Percentiles rank a stretch among this genome's conserved stretches.
Conservation (phyloP, 1,140 invertebrate genomes). For the Drosophila teissieri region DNA sequence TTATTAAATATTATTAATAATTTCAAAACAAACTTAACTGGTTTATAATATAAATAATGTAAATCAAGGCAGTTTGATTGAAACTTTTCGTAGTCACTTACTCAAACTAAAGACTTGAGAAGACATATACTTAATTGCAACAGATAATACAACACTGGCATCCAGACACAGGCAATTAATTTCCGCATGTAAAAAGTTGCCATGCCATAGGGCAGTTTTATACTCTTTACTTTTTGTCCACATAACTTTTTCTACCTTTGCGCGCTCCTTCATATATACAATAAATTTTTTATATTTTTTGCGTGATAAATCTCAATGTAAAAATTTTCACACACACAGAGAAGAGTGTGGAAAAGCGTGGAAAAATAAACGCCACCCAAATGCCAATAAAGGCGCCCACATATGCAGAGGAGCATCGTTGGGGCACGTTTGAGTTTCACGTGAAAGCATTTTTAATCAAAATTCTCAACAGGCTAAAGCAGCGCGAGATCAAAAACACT, state of each 20-base stretch:
- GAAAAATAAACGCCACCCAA: constrained; percentile 33
- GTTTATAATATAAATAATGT: no score
- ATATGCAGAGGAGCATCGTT: constrained; percentile 33
- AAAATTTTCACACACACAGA: constrained; percentile 63
- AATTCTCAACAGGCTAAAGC: constrained; percentile 82
- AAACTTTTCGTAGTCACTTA: no score
- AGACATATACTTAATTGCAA: constrained; percentile 1
- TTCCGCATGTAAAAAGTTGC: constrained; percentile 3
- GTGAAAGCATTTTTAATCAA: constrained; percentile 83
- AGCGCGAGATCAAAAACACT: constrained; percentile 81
- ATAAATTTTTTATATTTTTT: constrained; percentile 42
- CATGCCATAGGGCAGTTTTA: constrained; percentile 2
- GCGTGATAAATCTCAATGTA: constrained; percentile 79
- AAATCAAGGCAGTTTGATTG: no score
- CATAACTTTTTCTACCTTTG: constrained; percentile 20
- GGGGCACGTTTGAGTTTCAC: constrained; percentile 75
- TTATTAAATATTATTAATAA: neutral
- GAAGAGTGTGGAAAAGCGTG: constrained; percentile 9
- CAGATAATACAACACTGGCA: constrained; percentile 1
- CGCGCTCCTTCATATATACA: neutral
- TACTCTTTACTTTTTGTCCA: constrained; percentile 8
- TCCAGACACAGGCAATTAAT: constrained; percentile 10
- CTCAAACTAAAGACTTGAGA: neutral
- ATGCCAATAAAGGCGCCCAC: constrained; percentile 49
- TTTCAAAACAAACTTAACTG: no score